Evolutionary conservation across 2,797 vertebrate genomes (phyloP).

Genomic region (Microctenopoma lineatum): DNA sequence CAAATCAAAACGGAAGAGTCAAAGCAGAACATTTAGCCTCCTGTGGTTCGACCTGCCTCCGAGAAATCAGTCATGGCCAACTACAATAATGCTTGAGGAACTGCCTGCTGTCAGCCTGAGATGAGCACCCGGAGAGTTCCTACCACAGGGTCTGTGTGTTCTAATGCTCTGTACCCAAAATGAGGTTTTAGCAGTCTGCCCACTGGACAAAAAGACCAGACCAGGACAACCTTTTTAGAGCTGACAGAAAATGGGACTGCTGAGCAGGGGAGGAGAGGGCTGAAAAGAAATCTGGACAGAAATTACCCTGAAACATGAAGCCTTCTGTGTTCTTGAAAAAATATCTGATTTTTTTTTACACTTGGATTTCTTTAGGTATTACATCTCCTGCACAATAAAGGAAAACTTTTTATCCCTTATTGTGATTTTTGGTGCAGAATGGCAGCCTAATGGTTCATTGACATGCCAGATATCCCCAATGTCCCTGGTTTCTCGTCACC

Average conservation of each 20-base stretch:
- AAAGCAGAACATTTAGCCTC: conserved; percentile 74
- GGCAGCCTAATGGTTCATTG: too few relatives aligned
- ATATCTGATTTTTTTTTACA: neutral
- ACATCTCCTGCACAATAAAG: neutral
- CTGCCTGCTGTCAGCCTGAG: conserved; percentile 73
- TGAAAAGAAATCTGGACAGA: conserved; percentile 32
- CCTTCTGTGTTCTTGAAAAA: conserved; percentile 2
- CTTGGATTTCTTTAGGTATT: neutral
- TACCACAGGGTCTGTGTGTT: conserved; percentile 69
- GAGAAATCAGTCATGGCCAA: conserved; percentile 77
- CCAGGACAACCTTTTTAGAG: conserved; percentile 53
- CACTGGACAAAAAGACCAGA: conserved; percentile 49
- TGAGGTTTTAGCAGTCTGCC: conserved; percentile 71
- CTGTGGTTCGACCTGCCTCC: conserved; percentile 66
- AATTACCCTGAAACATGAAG: conserved; percentile 24
- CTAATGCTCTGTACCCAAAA: conserved; percentile 68
- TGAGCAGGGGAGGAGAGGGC: conserved; percentile 14
- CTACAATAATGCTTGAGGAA: conserved; percentile 72
- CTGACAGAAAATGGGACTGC: conserved; percentile 25
- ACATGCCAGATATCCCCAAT: too few relatives aligned
- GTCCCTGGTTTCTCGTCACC: too few relatives aligned
- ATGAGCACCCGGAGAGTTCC: conserved; percentile 67
- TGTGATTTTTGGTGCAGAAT: too few relatives aligned
- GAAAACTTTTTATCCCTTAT: neutral
- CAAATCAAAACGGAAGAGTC: conserved; percentile 78